Conservation (phyloP, 2,113 vertebrate species). For the Scomber colias region DNA sequence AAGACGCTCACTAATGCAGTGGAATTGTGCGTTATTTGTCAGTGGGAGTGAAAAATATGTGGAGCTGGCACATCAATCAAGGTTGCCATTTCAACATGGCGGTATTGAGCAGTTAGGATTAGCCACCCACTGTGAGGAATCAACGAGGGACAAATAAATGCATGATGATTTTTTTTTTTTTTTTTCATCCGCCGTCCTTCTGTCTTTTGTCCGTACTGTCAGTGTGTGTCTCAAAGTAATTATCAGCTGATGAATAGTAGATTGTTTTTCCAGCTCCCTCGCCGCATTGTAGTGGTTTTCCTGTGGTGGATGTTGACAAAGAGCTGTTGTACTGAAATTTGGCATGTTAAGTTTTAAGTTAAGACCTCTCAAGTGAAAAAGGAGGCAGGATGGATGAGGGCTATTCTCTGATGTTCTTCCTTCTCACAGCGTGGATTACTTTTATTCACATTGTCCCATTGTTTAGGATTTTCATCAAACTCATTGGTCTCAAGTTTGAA, state of each 20-base stretch:
- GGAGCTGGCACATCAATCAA: slow-evolving; percentile 74
- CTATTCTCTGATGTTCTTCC: not conserved
- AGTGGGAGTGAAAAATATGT: slow-evolving; percentile 62
- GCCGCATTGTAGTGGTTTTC: not conserved
- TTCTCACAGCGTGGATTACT: no score
- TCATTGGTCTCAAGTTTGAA: no score
- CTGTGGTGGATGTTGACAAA: slow-evolving; percentile 2
- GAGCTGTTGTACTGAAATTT: not conserved
- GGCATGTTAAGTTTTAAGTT: not conserved
- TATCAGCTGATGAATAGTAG: slow-evolving; percentile 66
- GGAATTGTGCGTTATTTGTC: slow-evolving; percentile 78
- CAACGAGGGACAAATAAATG: slow-evolving; percentile 62
- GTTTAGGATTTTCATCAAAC: not conserved
- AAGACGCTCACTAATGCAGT: slow-evolving; percentile 69
- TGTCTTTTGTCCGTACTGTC: slow-evolving; percentile 64
- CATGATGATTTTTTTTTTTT: slow-evolving; percentile 36
- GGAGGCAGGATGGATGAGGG: no score
- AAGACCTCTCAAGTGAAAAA: not conserved
- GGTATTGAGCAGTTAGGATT: slow-evolving; percentile 70
- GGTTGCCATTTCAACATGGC: slow-evolving; percentile 72
- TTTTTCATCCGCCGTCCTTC: slow-evolving; percentile 33
- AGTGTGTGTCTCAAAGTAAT: slow-evolving; percentile 60
- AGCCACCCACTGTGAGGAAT: slow-evolving; percentile 79
- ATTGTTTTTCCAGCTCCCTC: slow-evolving; percentile 28
- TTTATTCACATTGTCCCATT: no score